Percentiles rank a stretch among this genome's conserved stretches.
These are phyloP conservation scores for Macroramphosus scolopax DNA, from an alignment of 2,797 vertebrate genomes.

Conservation along the genomic window DNA sequence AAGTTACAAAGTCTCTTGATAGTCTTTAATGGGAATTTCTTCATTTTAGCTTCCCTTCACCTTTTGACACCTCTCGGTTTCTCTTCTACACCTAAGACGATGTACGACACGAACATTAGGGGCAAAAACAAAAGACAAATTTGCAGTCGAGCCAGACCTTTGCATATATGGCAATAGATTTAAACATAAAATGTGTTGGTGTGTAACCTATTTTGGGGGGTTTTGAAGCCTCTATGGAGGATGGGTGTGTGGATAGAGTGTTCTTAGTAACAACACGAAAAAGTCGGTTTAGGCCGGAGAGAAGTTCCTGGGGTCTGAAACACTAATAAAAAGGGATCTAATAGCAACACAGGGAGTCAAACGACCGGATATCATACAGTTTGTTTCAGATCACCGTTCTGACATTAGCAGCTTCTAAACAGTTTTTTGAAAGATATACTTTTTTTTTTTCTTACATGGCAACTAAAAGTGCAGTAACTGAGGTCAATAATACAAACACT, in stretches of 20 bases:
- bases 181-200: too few species aligned
- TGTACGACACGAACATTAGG: slow-evolving; percentile 33
- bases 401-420: slow-evolving; percentile 85
- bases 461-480: slow-evolving; percentile 88
- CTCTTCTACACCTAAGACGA: slow-evolving; percentile 33
- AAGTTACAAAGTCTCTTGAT: too few species aligned
- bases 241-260: slow-evolving; percentile 24
- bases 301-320: slow-evolving; percentile 46
- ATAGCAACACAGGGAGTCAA: slow-evolving; percentile 66
- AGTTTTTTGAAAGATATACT: slow-evolving; percentile 66
- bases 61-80: slow-evolving; percentile 33
- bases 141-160: slow-evolving; percentile 23
- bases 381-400: slow-evolving; percentile 76
- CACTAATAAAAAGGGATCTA: slow-evolving; percentile 59
- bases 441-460: slow-evolving; percentile 72
- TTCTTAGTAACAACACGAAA: slow-evolving; percentile 38
- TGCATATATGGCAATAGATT: too few species aligned
- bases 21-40: slow-evolving; percentile 51
- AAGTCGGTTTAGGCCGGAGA: slow-evolving; percentile 40
- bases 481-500: slow-evolving; percentile 88
- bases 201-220: slow-evolving; percentile 13
- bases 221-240: slow-evolving; percentile 23
- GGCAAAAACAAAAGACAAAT: slow-evolving; percentile 32
- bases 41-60: slow-evolving; percentile 47
- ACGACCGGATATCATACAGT: slow-evolving; percentile 63